Percentiles rank a stretch among this genome's conserved stretches.
phyloP scores from a whole-genome alignment of 2,797 vertebrate species.

The Pseudochirops cupreus region DNA sequence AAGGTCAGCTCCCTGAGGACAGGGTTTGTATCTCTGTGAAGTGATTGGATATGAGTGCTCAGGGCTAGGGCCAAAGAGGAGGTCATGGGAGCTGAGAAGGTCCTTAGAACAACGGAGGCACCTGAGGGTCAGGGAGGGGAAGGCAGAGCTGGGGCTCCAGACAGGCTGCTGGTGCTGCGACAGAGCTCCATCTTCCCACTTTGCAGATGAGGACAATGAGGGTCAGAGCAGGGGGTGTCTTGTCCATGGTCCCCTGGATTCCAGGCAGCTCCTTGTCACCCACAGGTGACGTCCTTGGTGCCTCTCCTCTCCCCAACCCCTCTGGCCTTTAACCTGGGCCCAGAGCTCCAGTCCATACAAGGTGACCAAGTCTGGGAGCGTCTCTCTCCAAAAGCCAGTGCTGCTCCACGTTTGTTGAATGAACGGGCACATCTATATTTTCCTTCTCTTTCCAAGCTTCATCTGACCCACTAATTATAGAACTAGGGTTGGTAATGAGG shows the following conservation, averaged over 20 bases:
- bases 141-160: too few species aligned
- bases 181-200: background rate
- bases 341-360: background rate
- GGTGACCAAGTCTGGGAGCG: too few species aligned
- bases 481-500: background rate
- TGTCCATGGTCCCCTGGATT: background rate
- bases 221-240: background rate
- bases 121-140: background rate
- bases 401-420: background rate
- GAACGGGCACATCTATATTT: background rate
- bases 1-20: too few species aligned
- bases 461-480: background rate
- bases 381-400: too few species aligned
- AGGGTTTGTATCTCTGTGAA: too few species aligned
- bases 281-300: background rate
- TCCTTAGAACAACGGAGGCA: background rate
- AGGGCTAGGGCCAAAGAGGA: background rate
- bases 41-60: too few species aligned
- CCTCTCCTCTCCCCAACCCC: background rate
- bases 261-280: background rate
- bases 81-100: too few species aligned
- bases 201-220: background rate
- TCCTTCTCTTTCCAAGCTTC: background rate
- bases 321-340: conserved; percentile 26
- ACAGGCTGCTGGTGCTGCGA: too few species aligned